A percentile compares a stretch with the other conserved stretches of the same genome.
Conservation (phyloP, 2,888 invertebrate genomes). For the Scaptomyza parva region DNA sequence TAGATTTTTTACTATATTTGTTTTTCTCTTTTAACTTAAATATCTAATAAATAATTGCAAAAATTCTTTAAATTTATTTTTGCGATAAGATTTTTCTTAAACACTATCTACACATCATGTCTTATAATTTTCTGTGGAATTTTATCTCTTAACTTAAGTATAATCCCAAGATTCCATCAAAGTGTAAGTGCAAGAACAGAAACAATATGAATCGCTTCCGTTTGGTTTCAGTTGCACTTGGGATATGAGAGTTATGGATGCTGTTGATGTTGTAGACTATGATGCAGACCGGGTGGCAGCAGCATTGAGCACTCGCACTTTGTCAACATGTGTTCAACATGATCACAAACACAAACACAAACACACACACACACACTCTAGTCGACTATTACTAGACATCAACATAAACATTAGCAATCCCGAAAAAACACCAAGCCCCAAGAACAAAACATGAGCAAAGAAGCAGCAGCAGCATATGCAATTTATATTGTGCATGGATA, state of each 20-base stretch:
- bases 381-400: slow-evolving; percentile 57
- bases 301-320: slow-evolving; percentile 54
- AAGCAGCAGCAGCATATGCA: slow-evolving; percentile 23
- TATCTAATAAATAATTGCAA: background rate
- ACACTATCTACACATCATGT: background rate
- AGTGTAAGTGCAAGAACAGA: slow-evolving; percentile 18
- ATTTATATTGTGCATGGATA: slow-evolving; percentile 18
- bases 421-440: slow-evolving; percentile 1
- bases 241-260: slow-evolving; percentile 24
- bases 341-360: slow-evolving; percentile 64
- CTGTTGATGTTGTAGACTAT: slow-evolving; percentile 30
- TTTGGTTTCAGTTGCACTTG: slow-evolving; percentile 72
- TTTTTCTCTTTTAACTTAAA: background rate
- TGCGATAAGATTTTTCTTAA: background rate
- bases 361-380: slow-evolving; percentile 47
- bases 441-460: slow-evolving; percentile 1
- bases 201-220: slow-evolving; percentile 54
- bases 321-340: slow-evolving; percentile 77
- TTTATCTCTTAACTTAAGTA: background rate
- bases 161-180: slow-evolving; percentile 10
- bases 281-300: slow-evolving; percentile 26
- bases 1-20: background rate
- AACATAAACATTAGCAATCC: slow-evolving; percentile 51
- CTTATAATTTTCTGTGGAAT: background rate
- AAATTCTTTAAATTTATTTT: background rate